These are phyloP conservation scores for Xenus cinereus DNA, from an alignment of 2,113 vertebrate species.

Conservation along the genomic window DNA sequence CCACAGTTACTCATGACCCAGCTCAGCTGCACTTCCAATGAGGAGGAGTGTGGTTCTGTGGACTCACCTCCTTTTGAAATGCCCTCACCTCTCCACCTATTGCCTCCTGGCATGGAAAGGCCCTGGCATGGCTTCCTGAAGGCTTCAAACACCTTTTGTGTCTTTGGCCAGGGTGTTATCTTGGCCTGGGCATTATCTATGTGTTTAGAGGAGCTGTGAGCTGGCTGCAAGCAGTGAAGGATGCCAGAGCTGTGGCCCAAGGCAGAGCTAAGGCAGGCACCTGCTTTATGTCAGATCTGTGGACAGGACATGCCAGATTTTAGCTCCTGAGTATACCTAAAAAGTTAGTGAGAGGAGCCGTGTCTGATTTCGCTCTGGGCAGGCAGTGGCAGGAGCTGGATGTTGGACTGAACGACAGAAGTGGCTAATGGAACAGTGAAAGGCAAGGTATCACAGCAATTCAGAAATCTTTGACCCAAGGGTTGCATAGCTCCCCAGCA, in stretches of 20 bases:
- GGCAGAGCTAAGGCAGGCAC: background rate
- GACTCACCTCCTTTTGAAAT: background rate
- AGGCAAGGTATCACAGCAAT: too few species aligned
- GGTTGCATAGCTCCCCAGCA: background rate
- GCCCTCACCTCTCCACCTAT: background rate
- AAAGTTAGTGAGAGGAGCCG: background rate
- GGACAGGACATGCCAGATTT: background rate
- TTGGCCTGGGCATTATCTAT: accelerated
- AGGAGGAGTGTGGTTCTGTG: background rate
- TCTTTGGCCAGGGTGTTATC: background rate
- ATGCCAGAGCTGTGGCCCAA: background rate
- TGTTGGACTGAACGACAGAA: background rate
- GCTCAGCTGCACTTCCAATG: background rate
- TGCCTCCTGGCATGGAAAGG: background rate
- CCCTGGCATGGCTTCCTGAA: background rate
- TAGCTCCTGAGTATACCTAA: background rate
- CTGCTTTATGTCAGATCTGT: background rate
- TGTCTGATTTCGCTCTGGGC: background rate
- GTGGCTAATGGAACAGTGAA: accelerated
- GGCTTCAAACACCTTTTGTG: background rate
- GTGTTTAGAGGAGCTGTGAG: background rate
- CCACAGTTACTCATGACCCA: background rate
- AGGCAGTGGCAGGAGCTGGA: background rate
- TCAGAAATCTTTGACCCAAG: background rate
- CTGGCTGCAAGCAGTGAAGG: background rate